Evolutionary conservation across 2,888 invertebrate species (phyloP), one percentile per base, ranked within the genome.

Genomic region (Cantharis nigra): DNA sequence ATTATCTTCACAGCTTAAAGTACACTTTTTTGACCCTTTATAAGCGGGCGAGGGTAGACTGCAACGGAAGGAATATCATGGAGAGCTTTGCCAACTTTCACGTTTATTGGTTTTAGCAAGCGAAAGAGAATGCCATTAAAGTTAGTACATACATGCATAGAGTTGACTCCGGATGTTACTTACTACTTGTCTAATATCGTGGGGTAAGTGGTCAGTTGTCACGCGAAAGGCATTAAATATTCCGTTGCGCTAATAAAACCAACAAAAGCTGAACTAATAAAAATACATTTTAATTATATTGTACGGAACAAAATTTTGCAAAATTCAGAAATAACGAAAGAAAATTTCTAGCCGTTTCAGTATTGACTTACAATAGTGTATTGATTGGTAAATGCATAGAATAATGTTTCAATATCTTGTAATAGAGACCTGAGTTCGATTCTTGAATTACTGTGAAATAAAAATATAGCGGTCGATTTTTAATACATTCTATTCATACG

Each of bases 51-150:
- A 81, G 78, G 78, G 79, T 69, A 67, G 78, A 74, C 78, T 78
- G 78, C 79, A 79, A 79, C 72, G 75, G 76, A 70, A 49, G 64
- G 81, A 80, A 80, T 80, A 79, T 79, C 78, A 74, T 69, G 72
- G 70, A 64, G 70, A 73, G 80, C 72, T 77, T 76, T 80, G 79
- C 81, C 79, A 81, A 80, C 80, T 79, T 79, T 64, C 76, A 74
- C 80, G 79, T 80, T 78, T 81, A 81, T 81, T 81, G 79, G 81
- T 77, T 78, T 78, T 78, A 78, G 64, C 71, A 69, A 70, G 49
- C 70, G 65, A 69, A 71, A 71, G 75, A 74, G 64, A 64, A 75
- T 63, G 64, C 70, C 71, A 71, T 75, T 75, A 70, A 75, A 69
- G 16, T 72, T 72, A 71, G 63, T 63, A 49, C 33, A 26, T 63